These are phyloP conservation scores for Philereme vetulata DNA, from an alignment of 2,888 invertebrate genomes.

Conservation along the genomic window DNA sequence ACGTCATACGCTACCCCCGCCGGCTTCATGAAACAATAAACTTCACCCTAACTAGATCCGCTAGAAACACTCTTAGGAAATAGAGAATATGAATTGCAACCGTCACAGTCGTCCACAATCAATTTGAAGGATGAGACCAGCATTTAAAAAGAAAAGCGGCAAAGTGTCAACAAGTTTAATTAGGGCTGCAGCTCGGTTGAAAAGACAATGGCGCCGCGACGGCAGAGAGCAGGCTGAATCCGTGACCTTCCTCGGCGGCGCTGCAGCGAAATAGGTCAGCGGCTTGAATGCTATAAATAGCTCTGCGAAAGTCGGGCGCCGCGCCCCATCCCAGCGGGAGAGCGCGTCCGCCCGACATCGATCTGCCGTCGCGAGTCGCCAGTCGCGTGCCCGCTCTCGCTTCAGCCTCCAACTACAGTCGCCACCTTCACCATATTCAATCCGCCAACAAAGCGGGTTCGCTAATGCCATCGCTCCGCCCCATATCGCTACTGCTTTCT, in stretches of 20 bases:
- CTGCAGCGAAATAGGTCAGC: slow-evolving; percentile 83
- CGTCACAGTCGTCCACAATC: slow-evolving; percentile 37
- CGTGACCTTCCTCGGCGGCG: slow-evolving; percentile 81
- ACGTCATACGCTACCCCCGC: slow-evolving; percentile 31
- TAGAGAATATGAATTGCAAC: slow-evolving; percentile 20
- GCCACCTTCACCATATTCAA: slow-evolving; percentile 7
- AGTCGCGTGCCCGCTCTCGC: slow-evolving; percentile 28
- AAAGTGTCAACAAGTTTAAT: slow-evolving; percentile 81
- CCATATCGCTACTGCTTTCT: slow-evolving; percentile 8
- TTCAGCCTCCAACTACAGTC: slow-evolving; percentile 13
- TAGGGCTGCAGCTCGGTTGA: slow-evolving; percentile 78
- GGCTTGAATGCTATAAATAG: slow-evolving; percentile 83
- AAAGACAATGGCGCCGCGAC: slow-evolving; percentile 79
- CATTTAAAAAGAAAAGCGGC: slow-evolving; percentile 57
- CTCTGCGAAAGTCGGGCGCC: slow-evolving; percentile 82
- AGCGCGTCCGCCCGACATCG: slow-evolving; percentile 56
- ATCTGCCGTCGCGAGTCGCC: slow-evolving; percentile 46
- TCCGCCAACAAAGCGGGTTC: not conserved
- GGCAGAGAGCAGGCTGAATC: slow-evolving; percentile 77
- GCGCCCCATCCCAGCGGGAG: slow-evolving; percentile 70
- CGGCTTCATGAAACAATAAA: slow-evolving; percentile 24
- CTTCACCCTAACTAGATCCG: slow-evolving; percentile 22
- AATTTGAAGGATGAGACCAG: slow-evolving; percentile 50
- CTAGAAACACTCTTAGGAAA: slow-evolving; percentile 1
- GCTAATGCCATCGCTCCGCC: not conserved